Evolutionary conservation across 2,888 invertebrate genomes (phyloP).

Genomic region (Apocheima hispidaria): DNA sequence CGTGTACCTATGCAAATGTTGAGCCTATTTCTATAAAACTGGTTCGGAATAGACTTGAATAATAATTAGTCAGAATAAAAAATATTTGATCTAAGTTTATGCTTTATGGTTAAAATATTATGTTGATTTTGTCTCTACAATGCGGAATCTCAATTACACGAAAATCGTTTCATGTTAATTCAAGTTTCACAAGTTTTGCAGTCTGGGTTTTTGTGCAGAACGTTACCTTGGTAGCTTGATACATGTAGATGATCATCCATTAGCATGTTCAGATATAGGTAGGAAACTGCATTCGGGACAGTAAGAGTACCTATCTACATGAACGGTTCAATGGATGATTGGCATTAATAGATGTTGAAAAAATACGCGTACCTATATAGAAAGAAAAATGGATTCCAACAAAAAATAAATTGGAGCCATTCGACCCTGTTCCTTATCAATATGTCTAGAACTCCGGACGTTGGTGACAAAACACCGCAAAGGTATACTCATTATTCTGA

Average conservation of each 20-base stretch:
- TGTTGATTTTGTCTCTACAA: neutral
- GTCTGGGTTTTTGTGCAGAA: neutral
- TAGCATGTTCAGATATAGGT: too few species aligned
- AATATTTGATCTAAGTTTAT: neutral
- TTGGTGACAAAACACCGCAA: too few species aligned
- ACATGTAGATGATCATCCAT: neutral
- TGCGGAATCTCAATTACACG: neutral
- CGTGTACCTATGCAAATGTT: constrained; percentile 1
- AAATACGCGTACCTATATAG: too few species aligned
- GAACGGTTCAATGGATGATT: too few species aligned
- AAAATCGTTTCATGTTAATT: neutral
- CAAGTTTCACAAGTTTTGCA: neutral
- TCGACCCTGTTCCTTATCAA: too few species aligned
- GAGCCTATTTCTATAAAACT: constrained; percentile 7
- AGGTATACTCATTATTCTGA: too few species aligned
- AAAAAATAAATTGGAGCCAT: too few species aligned
- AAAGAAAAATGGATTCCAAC: too few species aligned
- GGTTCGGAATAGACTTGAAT: constrained; percentile 5
- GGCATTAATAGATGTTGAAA: too few species aligned
- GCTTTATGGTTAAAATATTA: neutral
- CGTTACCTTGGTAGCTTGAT: neutral
- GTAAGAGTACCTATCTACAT: too few species aligned
- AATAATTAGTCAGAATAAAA: neutral
- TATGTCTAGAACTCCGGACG: too few species aligned
- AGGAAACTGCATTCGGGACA: too few species aligned